Percentiles rank a stretch among this genome's conserved stretches.
Conservation (phyloP, 2,113 vertebrate species). For the Mungos mungo region DNA sequence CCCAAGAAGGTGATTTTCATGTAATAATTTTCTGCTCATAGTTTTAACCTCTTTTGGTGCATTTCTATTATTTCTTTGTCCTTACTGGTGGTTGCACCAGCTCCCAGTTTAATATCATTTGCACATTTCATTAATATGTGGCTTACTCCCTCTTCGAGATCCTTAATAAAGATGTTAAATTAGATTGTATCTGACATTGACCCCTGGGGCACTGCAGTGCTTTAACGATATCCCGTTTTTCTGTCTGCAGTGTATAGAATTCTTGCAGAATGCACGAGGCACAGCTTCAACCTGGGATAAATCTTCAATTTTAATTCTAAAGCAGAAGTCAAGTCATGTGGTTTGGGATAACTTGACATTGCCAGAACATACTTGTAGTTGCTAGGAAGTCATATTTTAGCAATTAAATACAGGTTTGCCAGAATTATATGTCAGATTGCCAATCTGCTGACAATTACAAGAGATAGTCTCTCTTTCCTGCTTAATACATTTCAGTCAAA, state of each 20-base stretch:
- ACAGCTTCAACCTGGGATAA: constrained; percentile 67
- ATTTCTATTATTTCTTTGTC: constrained; percentile 85
- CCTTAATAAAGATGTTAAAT: constrained; percentile 91
- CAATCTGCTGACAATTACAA: constrained; percentile 79
- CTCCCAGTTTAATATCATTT: constrained; percentile 89
- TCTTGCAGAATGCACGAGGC: not conserved
- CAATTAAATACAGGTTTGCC: constrained; percentile 80
- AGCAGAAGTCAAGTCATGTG: constrained; percentile 74
- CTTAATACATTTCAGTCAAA: constrained; percentile 70
- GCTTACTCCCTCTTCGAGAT: constrained; percentile 86
- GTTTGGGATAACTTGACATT: constrained; percentile 69
- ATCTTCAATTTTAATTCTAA: constrained; percentile 77
- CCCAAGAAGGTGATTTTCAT: constrained; percentile 75
- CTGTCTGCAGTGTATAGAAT: constrained; percentile 53
- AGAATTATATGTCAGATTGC: constrained; percentile 71
- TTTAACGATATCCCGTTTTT: constrained; percentile 52
- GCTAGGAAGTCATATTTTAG: constrained; percentile 81
- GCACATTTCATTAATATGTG: constrained; percentile 89
- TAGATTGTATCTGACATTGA: constrained; percentile 88
- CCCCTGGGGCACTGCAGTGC: constrained; percentile 73
- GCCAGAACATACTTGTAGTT: constrained; percentile 69
- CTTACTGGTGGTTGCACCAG: constrained; percentile 84
- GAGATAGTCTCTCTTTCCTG: constrained; percentile 62
- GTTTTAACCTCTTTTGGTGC: constrained; percentile 81
- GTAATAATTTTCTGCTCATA: constrained; percentile 77